A percentile compares a stretch with the other conserved stretches of the same genome.
phyloP scores from a whole-genome alignment of 2,888 invertebrate genomes.

The Cinara cedri region DNA sequence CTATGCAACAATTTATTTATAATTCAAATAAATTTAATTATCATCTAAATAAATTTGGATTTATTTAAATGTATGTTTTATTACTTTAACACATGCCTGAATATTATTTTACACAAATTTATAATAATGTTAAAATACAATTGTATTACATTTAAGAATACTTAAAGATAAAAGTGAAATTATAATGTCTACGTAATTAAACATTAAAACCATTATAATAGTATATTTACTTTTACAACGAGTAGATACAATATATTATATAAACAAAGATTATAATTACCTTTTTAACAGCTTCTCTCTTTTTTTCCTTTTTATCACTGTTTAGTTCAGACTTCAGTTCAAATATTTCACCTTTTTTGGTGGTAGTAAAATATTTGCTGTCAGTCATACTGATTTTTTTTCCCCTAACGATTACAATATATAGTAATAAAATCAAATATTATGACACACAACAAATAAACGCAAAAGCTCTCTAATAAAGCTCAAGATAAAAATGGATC shows the following conservation, averaged over 20 bases:
- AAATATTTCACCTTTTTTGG: conserved; percentile 99
- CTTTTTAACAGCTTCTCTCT: conserved; percentile 99
- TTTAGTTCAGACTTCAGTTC: conserved; percentile 98
- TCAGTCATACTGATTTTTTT: conserved; percentile 80
- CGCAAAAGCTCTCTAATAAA: neutral
- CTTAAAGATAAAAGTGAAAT: neutral
- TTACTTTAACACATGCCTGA: too few species aligned
- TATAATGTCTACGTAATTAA: neutral
- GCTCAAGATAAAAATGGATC: neutral
- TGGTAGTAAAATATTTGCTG: conserved; percentile 99
- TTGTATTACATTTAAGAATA: neutral
- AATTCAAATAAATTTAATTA: too few species aligned
- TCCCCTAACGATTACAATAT: neutral
- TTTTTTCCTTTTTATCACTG: conserved; percentile 99
- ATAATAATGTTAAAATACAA: neutral
- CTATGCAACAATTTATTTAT: neutral
- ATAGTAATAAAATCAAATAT: neutral
- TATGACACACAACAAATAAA: too few species aligned
- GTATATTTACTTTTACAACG: too few species aligned
- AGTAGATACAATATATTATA: neutral
- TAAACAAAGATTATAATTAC: conserved; percentile 65
- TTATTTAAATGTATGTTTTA: too few species aligned
- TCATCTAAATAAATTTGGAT: too few species aligned
- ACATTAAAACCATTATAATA: too few species aligned
- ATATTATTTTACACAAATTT: neutral